phyloP scores from a whole-genome alignment of 2,797 vertebrate genomes.

The Gallirallus australis region DNA sequence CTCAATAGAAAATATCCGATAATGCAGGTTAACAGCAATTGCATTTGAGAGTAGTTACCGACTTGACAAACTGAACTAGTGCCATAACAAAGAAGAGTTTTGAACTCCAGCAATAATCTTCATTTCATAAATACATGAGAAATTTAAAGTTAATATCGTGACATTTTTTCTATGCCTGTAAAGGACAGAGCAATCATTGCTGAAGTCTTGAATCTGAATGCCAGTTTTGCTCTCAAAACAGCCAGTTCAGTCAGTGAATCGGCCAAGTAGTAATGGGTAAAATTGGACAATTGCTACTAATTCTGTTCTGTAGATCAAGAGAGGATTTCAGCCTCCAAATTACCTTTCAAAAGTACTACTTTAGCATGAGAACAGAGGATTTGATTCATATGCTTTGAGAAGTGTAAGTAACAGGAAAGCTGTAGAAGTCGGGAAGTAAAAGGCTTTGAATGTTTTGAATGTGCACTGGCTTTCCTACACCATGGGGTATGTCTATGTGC shows the following conservation, averaged over 20 bases:
- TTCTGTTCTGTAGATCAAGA: background rate
- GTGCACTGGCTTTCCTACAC: background rate
- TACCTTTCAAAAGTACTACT: background rate
- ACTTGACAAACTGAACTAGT: background rate
- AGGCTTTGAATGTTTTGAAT: background rate
- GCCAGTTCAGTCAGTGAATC: background rate
- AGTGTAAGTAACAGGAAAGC: background rate
- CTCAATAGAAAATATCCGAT: background rate
- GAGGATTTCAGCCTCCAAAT: background rate
- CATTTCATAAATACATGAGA: background rate
- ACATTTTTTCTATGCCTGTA: background rate
- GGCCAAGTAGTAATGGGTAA: background rate
- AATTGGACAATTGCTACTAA: background rate
- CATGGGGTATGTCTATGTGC: background rate
- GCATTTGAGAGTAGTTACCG: background rate
- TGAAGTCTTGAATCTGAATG: background rate
- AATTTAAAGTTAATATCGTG: background rate
- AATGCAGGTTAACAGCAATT: background rate
- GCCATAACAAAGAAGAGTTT: background rate
- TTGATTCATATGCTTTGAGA: background rate
- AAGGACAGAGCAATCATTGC: background rate
- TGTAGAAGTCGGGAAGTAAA: background rate
- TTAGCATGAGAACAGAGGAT: background rate
- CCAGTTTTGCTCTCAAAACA: background rate
- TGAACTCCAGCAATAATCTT: background rate